These are phyloP conservation scores for Dromaius novaehollandiae DNA, from an alignment of 2,113 vertebrate genomes.

Conservation along the genomic window DNA sequence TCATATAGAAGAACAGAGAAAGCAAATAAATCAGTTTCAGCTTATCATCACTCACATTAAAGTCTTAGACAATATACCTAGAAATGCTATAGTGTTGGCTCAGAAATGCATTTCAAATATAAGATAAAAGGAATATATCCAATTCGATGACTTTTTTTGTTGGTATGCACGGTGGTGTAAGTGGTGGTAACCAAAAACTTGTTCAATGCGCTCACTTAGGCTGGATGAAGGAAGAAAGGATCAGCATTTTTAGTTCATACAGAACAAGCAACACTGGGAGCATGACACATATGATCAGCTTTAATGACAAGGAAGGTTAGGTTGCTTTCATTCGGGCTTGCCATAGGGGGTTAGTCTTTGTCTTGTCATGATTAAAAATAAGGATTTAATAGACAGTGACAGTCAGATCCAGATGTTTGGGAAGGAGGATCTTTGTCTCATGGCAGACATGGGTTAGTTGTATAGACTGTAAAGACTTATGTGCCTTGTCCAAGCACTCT, in stretches of 20 bases:
- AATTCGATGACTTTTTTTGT: not conserved
- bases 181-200: not conserved
- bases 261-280: not conserved
- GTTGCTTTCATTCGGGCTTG: not conserved
- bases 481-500: not conserved
- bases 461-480: not conserved
- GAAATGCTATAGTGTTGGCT: not conserved
- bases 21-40: not conserved
- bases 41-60: not conserved
- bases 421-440: not conserved
- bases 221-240: not conserved
- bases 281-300: not conserved
- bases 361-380: not conserved
- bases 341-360: not conserved
- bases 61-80: not conserved
- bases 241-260: not conserved
- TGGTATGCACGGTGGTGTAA: not conserved
- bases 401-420: not conserved
- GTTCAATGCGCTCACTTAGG: not conserved
- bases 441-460: not conserved
- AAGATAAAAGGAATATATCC: not conserved
- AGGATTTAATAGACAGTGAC: not conserved
- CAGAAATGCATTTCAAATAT: not conserved
- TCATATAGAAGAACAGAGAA: not conserved
- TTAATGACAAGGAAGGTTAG: not conserved